phyloP scores from a whole-genome alignment of 2,113 vertebrate genomes.

The Saccopteryx bilineata region DNA sequence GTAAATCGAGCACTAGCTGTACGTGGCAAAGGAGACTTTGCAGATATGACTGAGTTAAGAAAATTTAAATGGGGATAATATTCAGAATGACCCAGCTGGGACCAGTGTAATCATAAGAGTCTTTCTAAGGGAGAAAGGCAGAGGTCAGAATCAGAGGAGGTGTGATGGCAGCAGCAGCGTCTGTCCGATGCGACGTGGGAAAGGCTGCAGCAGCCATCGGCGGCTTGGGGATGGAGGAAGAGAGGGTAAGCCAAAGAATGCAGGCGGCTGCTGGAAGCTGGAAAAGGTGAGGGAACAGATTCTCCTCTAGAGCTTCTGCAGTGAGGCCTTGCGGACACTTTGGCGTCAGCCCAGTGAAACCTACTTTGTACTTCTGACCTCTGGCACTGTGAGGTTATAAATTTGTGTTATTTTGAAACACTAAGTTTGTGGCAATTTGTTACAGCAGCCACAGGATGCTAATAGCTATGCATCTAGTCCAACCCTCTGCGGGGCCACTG shows the following conservation, averaged over 20 bases:
- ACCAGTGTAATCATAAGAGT: background rate
- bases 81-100: background rate
- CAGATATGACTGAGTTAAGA: slow-evolving; percentile 31
- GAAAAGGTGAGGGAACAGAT: background rate
- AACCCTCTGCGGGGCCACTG: background rate
- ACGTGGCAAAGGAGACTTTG: background rate
- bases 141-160: background rate
- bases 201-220: background rate
- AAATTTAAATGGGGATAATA: background rate
- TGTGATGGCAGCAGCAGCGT: background rate
- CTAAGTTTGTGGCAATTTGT: background rate
- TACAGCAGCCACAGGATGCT: background rate
- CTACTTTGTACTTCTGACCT: background rate
- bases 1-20: too few species aligned
- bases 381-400: background rate
- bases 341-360: slow-evolving; percentile 28
- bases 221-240: slow-evolving; percentile 1
- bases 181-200: background rate
- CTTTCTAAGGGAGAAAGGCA: background rate
- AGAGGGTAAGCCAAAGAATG: slow-evolving; percentile 7
- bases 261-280: background rate
- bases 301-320: slow-evolving; percentile 9
- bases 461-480: background rate
- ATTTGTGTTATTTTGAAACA: background rate
- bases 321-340: background rate